These are phyloP conservation scores for Raja brachyura DNA, from an alignment of 2,113 vertebrate genomes.

Conservation along the genomic window DNA sequence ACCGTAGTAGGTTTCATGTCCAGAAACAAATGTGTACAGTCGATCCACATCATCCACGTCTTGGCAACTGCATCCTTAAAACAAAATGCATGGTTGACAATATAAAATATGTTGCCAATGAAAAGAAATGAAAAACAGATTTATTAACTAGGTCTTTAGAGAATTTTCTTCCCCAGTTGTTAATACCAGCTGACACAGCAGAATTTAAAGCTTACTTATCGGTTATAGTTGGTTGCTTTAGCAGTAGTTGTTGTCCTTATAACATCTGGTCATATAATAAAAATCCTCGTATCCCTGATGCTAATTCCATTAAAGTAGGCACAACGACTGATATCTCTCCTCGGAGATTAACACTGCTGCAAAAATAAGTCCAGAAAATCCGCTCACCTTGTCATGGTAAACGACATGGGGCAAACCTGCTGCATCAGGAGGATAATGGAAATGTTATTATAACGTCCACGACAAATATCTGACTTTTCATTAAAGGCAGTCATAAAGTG, in stretches of 20 bases:
- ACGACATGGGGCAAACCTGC: not conserved
- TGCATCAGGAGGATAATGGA: slow-evolving; percentile 42
- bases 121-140: too few species aligned
- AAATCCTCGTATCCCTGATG: slow-evolving; percentile 21
- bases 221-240: not conserved
- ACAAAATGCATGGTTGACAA: too few species aligned
- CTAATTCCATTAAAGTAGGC: not conserved
- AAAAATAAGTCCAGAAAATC: not conserved
- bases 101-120: too few species aligned
- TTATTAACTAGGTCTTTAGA: too few species aligned
- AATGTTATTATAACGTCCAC: slow-evolving; percentile 46
- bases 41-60: too few species aligned
- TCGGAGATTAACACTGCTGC: not conserved
- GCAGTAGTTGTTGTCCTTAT: not conserved
- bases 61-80: too few species aligned
- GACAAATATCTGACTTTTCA: slow-evolving; percentile 51
- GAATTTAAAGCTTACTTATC: not conserved
- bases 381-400: not conserved
- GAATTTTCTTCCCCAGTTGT: too few species aligned
- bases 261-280: slow-evolving; percentile 22
- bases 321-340: not conserved
- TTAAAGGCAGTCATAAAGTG: slow-evolving; percentile 51
- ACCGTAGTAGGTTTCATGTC: too few species aligned
- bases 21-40: too few species aligned
- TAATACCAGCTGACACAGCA: too few species aligned